Base-by-base conservation (phyloP, 2,888 invertebrate genomes). In the Erynnis tages region DNA sequence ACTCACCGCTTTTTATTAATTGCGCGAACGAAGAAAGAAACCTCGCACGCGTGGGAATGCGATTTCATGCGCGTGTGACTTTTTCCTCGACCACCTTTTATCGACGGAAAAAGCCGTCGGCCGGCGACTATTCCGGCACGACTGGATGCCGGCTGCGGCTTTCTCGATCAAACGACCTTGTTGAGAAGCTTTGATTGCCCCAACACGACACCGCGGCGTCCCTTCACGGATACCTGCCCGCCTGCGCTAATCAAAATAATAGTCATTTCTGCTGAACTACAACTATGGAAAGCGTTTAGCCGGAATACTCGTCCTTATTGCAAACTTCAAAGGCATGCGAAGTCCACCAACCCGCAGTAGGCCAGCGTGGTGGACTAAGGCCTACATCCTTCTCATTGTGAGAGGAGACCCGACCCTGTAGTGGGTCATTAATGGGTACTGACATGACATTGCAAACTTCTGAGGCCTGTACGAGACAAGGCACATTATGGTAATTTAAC, bases 1-100 rank as follows among this genome's bases (percentile, higher is more conserved):
- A 35, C 34, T 45, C 37, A 13, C 19, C 29, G 23, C 16, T 45
- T 52, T 62, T 62, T 55, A 66, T 67, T 76, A 76, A 79, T 80
- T 78, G 71, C 69, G 59, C 63, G 68, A 71, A 73, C 66, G 63
- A 74, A 76, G 77, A 81, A 82, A 79, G 50, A 50, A 44, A 50
- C 29, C 63, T 53, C 45, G 60, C 61, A 73, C 67, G 73, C 87
- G 87, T 88, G 87, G 86, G 88, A 87, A 86, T 77, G 63, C 68
- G 75, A 78, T 78, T 75, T 76, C 68, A 74, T 79, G 73, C 71
- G 74, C 79, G 74, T 78, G 81, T 78, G 79, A 79, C 70, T 76
- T 78, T 85, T 84, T 80, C 78, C 71, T 72, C 71, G 71, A 76
- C 74, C 65, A 67, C 64, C 58, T 61, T 65, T 64, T 65, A 63